Conservation (phyloP, 2,888 invertebrate genomes). For the Thymelicus lineola region DNA sequence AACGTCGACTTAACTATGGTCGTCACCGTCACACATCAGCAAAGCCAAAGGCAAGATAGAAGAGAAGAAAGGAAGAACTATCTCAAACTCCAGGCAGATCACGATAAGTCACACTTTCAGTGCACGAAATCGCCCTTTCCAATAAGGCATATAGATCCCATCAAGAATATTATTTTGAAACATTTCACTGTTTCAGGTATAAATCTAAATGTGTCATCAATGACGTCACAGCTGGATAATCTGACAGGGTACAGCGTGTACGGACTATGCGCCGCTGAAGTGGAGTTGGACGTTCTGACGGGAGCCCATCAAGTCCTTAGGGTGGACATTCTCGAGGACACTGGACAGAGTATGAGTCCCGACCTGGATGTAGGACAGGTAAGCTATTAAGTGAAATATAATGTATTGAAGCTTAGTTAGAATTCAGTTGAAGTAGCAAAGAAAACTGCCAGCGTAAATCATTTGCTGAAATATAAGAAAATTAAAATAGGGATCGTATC, state of each 20-base stretch:
- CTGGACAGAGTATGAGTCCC: conserved; percentile 88
- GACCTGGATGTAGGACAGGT: conserved; percentile 89
- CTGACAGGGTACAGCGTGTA: conserved; percentile 82
- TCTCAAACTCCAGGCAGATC: no score
- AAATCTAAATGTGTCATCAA: conserved; percentile 82
- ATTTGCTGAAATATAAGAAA: not conserved
- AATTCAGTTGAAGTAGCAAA: no score
- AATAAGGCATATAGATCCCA: no score
- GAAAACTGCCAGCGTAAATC: not conserved
- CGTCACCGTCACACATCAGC: no score
- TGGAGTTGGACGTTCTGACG: conserved; percentile 89
- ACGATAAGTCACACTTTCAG: no score
- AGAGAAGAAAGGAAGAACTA: no score
- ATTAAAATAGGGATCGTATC: no score
- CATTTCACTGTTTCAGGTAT: conserved; percentile 60
- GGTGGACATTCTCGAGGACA: conserved; percentile 88
- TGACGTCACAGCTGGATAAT: conserved; percentile 64
- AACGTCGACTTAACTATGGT: no score
- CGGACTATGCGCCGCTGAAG: conserved; percentile 86
- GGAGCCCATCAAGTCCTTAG: conserved; percentile 86
- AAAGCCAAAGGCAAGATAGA: no score
- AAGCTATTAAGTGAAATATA: not conserved
- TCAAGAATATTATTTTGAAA: no score
- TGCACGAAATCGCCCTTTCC: no score
- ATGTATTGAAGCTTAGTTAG: no score